Percentiles rank a stretch among this genome's conserved stretches.
These are phyloP conservation scores for Stegophylla sp. DNA, from an alignment of 2,888 invertebrate genomes.

Conservation along the genomic window DNA sequence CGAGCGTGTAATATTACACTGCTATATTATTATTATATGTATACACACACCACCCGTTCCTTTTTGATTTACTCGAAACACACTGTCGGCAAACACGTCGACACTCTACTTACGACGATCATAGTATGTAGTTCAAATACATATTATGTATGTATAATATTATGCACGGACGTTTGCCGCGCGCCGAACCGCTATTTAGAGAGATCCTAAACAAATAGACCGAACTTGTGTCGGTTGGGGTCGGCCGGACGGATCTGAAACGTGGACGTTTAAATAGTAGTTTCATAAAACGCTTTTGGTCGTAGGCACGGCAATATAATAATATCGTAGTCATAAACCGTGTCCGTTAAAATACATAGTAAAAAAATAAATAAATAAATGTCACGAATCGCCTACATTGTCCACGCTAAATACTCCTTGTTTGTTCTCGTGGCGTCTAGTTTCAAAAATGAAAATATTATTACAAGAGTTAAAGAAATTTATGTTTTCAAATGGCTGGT, in stretches of 20 bases:
- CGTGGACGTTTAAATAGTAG: slow-evolving; percentile 29
- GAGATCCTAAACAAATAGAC: slow-evolving; percentile 52
- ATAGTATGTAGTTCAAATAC: slow-evolving; percentile 39
- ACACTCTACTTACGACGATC: slow-evolving; percentile 12
- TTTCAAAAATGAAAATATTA: too few relatives aligned
- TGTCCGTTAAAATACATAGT: too few relatives aligned
- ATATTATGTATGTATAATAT: too few relatives aligned
- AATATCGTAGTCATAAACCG: not conserved
- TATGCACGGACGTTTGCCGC: slow-evolving; percentile 52
- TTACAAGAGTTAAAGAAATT: too few relatives aligned
- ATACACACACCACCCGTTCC: slow-evolving; percentile 26
- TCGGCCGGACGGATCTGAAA: not conserved
- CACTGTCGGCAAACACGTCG: slow-evolving; percentile 56
- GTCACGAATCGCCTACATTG: too few relatives aligned
- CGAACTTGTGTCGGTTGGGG: not conserved
- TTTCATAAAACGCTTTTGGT: slow-evolving; percentile 30
- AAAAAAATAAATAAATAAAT: too few relatives aligned
- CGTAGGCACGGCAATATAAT: slow-evolving; percentile 16
- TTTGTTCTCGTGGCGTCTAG: too few relatives aligned
- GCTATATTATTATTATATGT: not conserved
- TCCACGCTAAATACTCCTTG: too few relatives aligned
- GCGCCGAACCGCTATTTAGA: slow-evolving; percentile 50
- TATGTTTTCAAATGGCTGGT: too few relatives aligned
- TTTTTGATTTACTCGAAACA: slow-evolving; percentile 56
- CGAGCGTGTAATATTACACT: not conserved